A percentile compares a stretch with the other conserved stretches of the same genome.
These are phyloP conservation scores for Cephonodes hylas DNA, from an alignment of 2,888 invertebrate genomes.

Conservation along the genomic window DNA sequence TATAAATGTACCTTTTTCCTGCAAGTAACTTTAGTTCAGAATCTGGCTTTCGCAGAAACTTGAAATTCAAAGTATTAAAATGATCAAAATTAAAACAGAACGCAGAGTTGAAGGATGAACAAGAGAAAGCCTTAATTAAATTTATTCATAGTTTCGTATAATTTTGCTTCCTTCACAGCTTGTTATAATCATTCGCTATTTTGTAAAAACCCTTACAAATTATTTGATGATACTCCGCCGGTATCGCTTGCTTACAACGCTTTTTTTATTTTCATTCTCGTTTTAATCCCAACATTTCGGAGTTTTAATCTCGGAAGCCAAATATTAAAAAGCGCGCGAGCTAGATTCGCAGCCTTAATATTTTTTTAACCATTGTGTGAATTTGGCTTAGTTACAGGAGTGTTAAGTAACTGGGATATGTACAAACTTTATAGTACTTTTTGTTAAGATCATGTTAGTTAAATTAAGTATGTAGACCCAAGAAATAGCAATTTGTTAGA, in stretches of 20 bases:
- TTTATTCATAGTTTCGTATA: not conserved
- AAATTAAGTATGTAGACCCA: no score
- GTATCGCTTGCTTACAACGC: not conserved
- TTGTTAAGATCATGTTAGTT: not conserved
- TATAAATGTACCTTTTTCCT: no score
- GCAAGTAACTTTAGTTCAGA: not conserved
- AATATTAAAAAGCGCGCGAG: slow-evolving; percentile 4
- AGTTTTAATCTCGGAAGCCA: not conserved
- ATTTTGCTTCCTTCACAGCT: not conserved
- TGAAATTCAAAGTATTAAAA: not conserved
- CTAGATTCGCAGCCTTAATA: not conserved
- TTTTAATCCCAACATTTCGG: slow-evolving; percentile 5
- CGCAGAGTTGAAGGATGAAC: not conserved
- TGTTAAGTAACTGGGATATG: not conserved
- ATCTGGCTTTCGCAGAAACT: not conserved
- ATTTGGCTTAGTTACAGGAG: not conserved
- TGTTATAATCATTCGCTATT: not conserved
- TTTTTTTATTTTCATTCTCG: not conserved
- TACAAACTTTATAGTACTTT: not conserved
- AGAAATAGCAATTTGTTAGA: no score
- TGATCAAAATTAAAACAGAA: not conserved
- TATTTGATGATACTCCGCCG: not conserved
- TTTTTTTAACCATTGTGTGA: not conserved
- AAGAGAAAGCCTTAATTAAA: not conserved
- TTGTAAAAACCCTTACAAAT: not conserved